A percentile compares a stretch with the other conserved stretches of the same genome.
phyloP scores from a whole-genome alignment of 2,797 vertebrate genomes.

The Hippopotamyrus pictus region DNA sequence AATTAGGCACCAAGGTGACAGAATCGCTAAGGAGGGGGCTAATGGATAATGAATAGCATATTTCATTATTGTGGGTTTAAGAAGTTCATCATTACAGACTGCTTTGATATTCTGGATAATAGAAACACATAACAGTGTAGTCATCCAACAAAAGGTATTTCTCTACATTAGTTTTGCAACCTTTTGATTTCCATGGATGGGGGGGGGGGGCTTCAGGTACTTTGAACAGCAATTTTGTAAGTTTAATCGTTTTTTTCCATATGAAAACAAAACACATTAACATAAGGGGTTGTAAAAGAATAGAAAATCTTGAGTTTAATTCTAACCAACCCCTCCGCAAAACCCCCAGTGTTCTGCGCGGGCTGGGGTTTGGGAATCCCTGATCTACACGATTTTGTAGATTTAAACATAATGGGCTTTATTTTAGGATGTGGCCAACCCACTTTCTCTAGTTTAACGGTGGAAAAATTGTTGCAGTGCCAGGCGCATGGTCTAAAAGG shows the following conservation, averaged over 20 bases:
- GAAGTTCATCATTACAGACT: background rate
- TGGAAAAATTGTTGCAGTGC: background rate
- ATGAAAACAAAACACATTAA: background rate
- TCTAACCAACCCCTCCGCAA: background rate
- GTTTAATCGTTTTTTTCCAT: background rate
- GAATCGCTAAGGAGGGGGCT: slow-evolving; percentile 48
- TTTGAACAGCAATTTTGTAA: background rate
- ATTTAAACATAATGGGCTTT: background rate
- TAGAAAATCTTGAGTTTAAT: background rate
- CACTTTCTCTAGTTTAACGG: background rate
- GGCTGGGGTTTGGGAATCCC: background rate
- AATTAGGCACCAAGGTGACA: slow-evolving; percentile 43
- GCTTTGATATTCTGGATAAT: background rate
- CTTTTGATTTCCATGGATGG: background rate
- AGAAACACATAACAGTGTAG: background rate
- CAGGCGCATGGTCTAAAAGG: background rate
- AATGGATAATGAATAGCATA: background rate
- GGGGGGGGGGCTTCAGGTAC: background rate
- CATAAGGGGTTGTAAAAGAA: background rate
- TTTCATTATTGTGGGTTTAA: slow-evolving; percentile 8
- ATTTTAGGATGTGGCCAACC: background rate
- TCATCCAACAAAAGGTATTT: background rate
- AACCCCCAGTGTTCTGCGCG: background rate
- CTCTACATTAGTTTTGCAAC: background rate
- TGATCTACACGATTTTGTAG: background rate